Evolutionary conservation across 1,140 invertebrate species (phyloP), one percentile per base, ranked within the genome.

Genomic region (Apolygus lucorum): DNA sequence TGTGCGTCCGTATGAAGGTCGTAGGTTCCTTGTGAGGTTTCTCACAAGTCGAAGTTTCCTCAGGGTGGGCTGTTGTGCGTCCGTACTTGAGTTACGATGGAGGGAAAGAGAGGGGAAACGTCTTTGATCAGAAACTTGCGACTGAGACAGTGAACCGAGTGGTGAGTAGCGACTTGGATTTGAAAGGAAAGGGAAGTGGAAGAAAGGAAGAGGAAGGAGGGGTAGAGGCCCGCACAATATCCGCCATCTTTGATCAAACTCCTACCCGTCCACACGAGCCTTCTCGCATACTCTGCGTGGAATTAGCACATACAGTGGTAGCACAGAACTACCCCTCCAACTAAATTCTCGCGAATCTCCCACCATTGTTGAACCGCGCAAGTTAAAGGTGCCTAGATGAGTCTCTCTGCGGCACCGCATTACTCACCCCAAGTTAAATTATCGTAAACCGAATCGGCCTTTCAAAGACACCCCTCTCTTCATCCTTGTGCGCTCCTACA

Each of bases 211-310:
- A n/a, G 4, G 34, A 42, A 42, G 34, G 34, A 17, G 34, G 17
- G 22, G 54, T 4, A 21, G 22, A 21, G 22, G 4, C 54, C 22
- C 54, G 22, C 54, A 59, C 54, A 59, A 59, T 59, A 59, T 59
- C 54, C 54, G 54, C 54, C 54, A 59, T 59, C 54, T 59, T 59
- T 59, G 54, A 59, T 59, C 54, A 59, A 59, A 59, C 54, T 59
- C 54, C 8, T 49, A 22, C 54, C 2, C 34, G 22, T 14, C 8
- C 54, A 59, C 11, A 59, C 4, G 54, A 11, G 54, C 13, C 8
- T 17, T 8, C 34, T 8, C 17, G 34, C 34, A 42, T 17, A 42
- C 34, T n/a, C n/a, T n/a, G n/a, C n/a, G n/a, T n/a, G n/a, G n/a
- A n/a, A n/a, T n/a, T n/a, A n/a, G 17, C 4, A 42, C 4, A 17